Evolutionary conservation across 2,113 vertebrate species (phyloP), one percentile per base, ranked within the genome.

Genomic region (Zootoca vivipara): DNA sequence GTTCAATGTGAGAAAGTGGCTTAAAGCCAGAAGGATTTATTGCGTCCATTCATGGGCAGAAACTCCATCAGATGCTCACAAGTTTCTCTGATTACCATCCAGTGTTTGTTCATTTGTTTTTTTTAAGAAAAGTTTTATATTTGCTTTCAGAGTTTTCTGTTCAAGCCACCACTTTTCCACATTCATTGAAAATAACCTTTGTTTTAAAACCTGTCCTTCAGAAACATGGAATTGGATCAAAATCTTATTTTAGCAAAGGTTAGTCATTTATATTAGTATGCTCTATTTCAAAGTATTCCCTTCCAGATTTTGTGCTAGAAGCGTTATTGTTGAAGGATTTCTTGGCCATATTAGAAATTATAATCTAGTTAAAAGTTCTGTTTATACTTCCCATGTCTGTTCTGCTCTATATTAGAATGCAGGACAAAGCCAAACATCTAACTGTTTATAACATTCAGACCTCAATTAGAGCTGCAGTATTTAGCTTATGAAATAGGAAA

Each of bases 341-440:
- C 88, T 95, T 93, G 94, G 94, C 93, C 46, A 69, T 92, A 89
- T 95, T 93, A 90, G 95, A 93, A 78, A 89, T 91, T 95, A 82
- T 93, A 95, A 95, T 96, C 91, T 95, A 89, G 91, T 93, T 96
- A 94, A 94, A 95, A 91, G 94, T 86, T 94, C 96, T 92, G 95
- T 96, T 95, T 96, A 95, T 96, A 91, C 92, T 95, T 96, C 92
- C 92, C 92, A 93, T 96, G 92, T 90, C 96, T 94, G 87, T 92
- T 93, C 92, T 96, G 95, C 94, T 94, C 94, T 85, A 96, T 93
- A 94, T 84, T 52, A 52, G 10, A 52, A 52, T 10, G 75, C 87
- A 90, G 94, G 90, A 96, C 93, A 95, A 93, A 93, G 94, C 94
- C 95, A 96, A 96, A 94, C 92, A 93, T 95, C 90, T 92, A 90